These are phyloP conservation scores for Phalanger gymnotis DNA, from an alignment of 2,797 vertebrate species.

Conservation along the genomic window DNA sequence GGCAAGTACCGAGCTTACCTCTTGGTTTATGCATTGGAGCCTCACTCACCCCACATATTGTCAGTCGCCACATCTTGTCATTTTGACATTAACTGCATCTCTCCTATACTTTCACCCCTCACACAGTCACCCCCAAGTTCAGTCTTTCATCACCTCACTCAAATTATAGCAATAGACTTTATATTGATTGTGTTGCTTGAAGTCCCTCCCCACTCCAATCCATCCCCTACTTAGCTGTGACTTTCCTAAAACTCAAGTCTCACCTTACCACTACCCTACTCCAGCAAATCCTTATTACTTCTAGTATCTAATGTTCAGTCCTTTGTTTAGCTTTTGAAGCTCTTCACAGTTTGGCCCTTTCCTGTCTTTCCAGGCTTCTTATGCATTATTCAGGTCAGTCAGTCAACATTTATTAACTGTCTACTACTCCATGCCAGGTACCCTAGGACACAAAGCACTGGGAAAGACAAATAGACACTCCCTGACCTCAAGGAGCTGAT, in stretches of 20 bases:
- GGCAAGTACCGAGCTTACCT: background rate
- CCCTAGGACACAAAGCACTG: background rate
- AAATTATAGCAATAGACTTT: background rate
- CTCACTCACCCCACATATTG: background rate
- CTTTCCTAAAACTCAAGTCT: background rate
- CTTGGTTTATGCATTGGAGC: too few species aligned
- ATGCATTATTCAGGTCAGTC: background rate
- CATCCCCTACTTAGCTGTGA: background rate
- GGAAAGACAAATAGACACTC: background rate
- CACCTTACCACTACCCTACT: background rate
- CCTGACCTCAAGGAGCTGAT: background rate
- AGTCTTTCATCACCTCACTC: background rate
- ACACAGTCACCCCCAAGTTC: background rate
- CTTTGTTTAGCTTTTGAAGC: background rate
- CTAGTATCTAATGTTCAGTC: background rate
- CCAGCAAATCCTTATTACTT: background rate
- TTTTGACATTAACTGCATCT: background rate
- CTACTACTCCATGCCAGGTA: background rate
- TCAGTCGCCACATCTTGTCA: background rate
- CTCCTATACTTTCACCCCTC: background rate
- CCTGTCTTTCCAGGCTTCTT: background rate
- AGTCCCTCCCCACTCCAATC: background rate
- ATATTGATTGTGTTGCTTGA: background rate
- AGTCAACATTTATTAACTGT: background rate
- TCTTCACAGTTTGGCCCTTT: background rate